phyloP scores from a whole-genome alignment of 2,113 vertebrate genomes.

The Merops nubicus region DNA sequence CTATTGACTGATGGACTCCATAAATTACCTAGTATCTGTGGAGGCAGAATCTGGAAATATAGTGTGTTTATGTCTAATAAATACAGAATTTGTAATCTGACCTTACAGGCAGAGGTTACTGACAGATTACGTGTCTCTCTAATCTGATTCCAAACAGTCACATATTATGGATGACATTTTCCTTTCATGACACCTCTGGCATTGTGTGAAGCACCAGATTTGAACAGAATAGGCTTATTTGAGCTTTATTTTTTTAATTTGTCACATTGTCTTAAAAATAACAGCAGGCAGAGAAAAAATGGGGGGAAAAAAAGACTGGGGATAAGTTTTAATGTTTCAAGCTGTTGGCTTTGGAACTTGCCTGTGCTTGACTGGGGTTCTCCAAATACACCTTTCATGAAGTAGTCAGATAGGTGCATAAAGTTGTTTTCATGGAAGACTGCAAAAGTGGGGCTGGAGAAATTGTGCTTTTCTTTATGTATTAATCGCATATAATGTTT shows the following conservation, averaged over 20 bases:
- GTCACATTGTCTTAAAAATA: background rate
- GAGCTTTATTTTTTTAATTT: background rate
- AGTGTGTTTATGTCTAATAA: background rate
- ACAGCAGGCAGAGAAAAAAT: background rate
- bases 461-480: background rate
- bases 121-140: background rate
- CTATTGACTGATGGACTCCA: background rate
- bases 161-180: background rate
- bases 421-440: background rate
- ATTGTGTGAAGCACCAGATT: background rate
- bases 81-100: background rate
- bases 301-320: accelerated
- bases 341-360: background rate
- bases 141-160: background rate
- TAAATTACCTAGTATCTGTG: background rate
- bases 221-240: background rate
- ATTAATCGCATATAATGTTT: background rate
- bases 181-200: background rate
- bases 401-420: background rate
- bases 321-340: background rate
- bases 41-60: background rate
- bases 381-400: background rate
- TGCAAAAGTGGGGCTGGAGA: background rate
- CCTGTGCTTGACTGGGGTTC: background rate
- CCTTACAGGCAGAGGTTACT: background rate